Evolutionary conservation across 2,888 invertebrate genomes (phyloP), one percentile per base, ranked within the genome.

Genomic region (Drosophila aldrichi): DNA sequence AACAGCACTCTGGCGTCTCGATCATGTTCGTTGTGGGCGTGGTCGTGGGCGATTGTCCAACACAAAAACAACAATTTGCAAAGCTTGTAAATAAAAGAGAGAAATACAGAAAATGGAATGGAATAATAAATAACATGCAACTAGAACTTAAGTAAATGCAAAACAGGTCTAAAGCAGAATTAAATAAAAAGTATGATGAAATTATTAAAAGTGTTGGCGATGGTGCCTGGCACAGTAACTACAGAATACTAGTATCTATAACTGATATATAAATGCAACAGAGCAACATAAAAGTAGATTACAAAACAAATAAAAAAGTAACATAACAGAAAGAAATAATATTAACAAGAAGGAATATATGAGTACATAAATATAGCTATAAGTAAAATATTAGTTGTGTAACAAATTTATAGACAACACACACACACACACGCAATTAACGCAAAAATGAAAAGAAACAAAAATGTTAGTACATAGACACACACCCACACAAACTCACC

Each of bases 161-260:
- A 69, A 82, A 86, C 78, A 80, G 86, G 86, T 82, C 81, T 70
- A 70, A 85, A 68, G 10, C 49, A 55, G 25, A 58, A 62, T 18
- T 29, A 22, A 67, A 40, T 29, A 58, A 43, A 41, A n/a, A 52
- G 14, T 2, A 36, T 36, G 9, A 48, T 49, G 38, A 48, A 34
- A 38, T 58, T 66, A 74, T 79, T 58, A 58, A 74, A 74, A 66
- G 66, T 63, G 49, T 65, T 57, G 79, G 65, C 79, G 62, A 70
- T 77, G 81, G 82, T 82, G 82, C 82, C 81, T 70, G 82, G 82
- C 82, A 82, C 82, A 80, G 67, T 71, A 80, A 82, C 86, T 85
- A 85, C 70, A 77, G 44, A 68, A 62, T 59, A 75, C 67, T 75
- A 77, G 48, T 63, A 78, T 70, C 58, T 58, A 22, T 65, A 59